Evolutionary conservation across 2,113 vertebrate species (phyloP).

Genomic region (Dromas ardeola): DNA sequence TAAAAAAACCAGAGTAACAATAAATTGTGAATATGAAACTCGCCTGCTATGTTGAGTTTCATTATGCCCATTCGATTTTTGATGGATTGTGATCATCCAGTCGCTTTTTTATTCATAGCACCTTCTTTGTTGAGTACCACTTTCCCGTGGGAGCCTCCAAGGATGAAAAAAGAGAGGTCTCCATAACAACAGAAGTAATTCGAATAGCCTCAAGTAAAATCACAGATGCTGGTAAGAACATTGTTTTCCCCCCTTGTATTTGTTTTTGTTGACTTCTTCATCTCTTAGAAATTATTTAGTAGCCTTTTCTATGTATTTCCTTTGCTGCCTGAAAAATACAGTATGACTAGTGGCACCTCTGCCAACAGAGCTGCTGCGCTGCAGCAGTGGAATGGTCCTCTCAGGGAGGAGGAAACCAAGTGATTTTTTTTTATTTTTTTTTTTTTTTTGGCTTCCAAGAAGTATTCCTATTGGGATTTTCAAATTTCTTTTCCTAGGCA

Average conservation of each 20-base stretch:
- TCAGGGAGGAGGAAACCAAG: not conserved
- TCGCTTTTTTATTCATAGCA: conserved; percentile 68
- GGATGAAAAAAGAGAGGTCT: conserved; percentile 55
- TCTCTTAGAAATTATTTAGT: not conserved
- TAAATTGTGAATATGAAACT: not conserved
- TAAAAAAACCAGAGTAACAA: not conserved
- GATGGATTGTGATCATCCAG: not conserved
- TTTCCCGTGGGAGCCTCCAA: conserved; percentile 81
- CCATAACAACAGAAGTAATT: conserved; percentile 74
- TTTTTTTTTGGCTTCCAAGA: not conserved
- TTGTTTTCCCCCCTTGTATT: not conserved
- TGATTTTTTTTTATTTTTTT: not conserved
- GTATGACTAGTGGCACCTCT: not conserved
- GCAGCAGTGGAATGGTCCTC: not conserved
- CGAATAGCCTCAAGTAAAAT: conserved; percentile 86
- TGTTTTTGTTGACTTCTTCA: not conserved
- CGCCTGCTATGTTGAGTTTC: not conserved
- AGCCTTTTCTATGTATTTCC: not conserved
- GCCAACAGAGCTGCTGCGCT: not conserved
- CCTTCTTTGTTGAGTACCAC: conserved; percentile 90
- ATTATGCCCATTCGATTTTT: not conserved
- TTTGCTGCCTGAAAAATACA: not conserved
- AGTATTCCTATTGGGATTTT: not conserved
- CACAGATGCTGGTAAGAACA: conserved; percentile 77
- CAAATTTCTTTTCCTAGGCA: not conserved